Conservation (phyloP, 2,113 vertebrate species). For the Microcebus jonahi region DNA sequence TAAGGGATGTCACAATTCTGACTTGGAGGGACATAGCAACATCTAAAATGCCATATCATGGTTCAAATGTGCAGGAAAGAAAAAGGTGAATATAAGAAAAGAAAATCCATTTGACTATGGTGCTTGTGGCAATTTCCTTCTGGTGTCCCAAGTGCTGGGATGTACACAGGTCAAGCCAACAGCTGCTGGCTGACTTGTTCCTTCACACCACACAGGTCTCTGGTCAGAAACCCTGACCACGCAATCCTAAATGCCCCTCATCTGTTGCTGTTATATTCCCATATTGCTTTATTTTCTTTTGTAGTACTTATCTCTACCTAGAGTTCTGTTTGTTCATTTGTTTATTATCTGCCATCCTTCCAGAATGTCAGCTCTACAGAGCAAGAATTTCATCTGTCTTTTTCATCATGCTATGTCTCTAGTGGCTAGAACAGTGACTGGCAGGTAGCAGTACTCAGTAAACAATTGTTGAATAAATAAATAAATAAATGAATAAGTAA, state of each 20-base stretch:
- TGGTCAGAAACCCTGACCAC: not conserved
- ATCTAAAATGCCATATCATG: not conserved
- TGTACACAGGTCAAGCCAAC: rapidly evolving
- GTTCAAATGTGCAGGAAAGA: not conserved
- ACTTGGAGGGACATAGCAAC: not conserved
- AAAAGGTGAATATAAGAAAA: not conserved
- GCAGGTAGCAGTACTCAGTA: not conserved
- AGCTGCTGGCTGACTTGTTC: not conserved
- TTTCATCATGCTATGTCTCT: not conserved
- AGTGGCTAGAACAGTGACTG: not conserved
- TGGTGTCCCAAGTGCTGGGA: not conserved
- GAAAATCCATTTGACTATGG: not conserved
- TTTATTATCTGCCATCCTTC: not conserved
- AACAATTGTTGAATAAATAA: not conserved
- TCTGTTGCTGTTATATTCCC: not conserved
- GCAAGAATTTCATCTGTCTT: not conserved
- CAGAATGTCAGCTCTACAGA: not conserved
- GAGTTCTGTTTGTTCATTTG: not conserved
- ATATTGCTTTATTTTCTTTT: not conserved
- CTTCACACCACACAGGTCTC: not conserved
- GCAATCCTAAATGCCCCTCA: not conserved
- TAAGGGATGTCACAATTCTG: not conserved
- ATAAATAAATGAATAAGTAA: not conserved
- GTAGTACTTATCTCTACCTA: not conserved
- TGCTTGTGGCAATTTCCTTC: not conserved